Conservation (phyloP, 2,113 vertebrate genomes). For the Pandion haliaetus region DNA sequence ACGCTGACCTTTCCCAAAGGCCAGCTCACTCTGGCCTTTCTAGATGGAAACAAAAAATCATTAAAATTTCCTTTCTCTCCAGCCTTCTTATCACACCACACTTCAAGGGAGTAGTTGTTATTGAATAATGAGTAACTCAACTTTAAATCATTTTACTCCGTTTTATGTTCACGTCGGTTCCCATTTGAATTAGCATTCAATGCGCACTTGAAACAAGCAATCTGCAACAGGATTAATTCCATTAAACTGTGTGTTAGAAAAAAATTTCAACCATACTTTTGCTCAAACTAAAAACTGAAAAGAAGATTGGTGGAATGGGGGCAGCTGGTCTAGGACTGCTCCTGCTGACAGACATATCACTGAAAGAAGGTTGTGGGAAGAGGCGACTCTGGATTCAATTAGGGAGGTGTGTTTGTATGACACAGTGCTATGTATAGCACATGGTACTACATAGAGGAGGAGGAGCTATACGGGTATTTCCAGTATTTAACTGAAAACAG, state of each 20-base stretch:
- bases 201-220: not conserved
- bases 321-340: not conserved
- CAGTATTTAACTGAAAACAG: not conserved
- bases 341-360: rapidly evolving
- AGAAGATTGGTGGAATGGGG: not conserved
- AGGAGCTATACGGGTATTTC: not conserved
- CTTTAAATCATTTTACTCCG: not conserved
- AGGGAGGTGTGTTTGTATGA: not conserved
- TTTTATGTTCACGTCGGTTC: rapidly evolving
- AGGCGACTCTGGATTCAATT: rapidly evolving
- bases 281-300: not conserved
- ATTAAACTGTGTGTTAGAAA: not conserved
- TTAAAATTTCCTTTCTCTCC: not conserved
- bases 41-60: not conserved
- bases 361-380: not conserved
- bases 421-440: not conserved
- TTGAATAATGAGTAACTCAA: not conserved
- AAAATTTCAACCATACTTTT: not conserved
- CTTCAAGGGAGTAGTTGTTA: not conserved
- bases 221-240: not conserved
- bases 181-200: not conserved
- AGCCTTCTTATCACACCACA: not conserved
- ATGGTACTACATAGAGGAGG: rapidly evolving
- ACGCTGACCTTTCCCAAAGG: not conserved
- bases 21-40: not conserved